Evolutionary conservation across 2,888 invertebrate species (phyloP).

Genomic region (Phyllotreta cruciferae): DNA sequence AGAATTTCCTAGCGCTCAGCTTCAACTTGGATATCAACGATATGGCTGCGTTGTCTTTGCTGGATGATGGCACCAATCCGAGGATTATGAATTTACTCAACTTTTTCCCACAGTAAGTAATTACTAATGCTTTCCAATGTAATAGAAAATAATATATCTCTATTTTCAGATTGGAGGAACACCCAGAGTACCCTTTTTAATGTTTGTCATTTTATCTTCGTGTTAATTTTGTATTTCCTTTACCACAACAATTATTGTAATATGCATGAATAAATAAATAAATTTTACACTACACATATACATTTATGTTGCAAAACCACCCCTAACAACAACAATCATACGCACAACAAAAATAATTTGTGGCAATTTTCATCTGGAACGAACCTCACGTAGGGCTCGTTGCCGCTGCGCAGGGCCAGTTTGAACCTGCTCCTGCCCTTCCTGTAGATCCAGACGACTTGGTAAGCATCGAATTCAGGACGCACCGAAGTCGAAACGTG

Average conservation of each 20-base stretch:
- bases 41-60: neutral
- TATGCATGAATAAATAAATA: too few relatives aligned
- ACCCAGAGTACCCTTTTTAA: too few relatives aligned
- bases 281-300: too few relatives aligned
- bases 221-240: neutral
- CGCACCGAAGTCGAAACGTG: constrained; percentile 33
- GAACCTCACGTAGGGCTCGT: constrained; percentile 52
- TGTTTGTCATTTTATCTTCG: too few relatives aligned
- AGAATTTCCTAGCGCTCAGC: constrained; percentile 77
- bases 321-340: neutral
- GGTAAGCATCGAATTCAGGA: constrained; percentile 50
- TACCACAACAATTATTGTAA: constrained; percentile 1
- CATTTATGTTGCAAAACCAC: too few relatives aligned
- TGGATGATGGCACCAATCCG: neutral
- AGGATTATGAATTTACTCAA: neutral
- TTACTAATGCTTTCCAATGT: neutral
- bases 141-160: too few relatives aligned
- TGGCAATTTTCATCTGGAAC: constrained; percentile 50
- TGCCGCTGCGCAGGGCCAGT: constrained; percentile 52
- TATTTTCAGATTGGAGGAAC: too few relatives aligned
- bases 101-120: neutral
- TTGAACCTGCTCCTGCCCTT: constrained; percentile 41
- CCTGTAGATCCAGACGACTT: constrained; percentile 51
- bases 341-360: constrained; percentile 54
- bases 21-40: constrained; percentile 69